Percentiles rank a stretch among this genome's conserved stretches.
Conservation (phyloP, 2,797 vertebrate genomes). For the Alosa sapidissima region DNA sequence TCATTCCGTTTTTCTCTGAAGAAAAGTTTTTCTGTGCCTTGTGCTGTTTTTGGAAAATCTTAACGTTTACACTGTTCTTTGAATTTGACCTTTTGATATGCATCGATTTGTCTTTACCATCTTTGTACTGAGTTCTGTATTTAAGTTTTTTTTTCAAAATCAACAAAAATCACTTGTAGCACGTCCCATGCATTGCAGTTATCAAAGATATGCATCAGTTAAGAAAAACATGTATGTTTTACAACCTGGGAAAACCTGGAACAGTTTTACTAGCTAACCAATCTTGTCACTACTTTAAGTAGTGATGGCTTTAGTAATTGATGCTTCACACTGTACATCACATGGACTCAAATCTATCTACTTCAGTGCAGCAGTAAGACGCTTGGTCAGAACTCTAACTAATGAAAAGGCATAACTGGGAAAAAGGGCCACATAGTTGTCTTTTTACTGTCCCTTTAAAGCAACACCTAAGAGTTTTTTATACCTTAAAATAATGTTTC, state of each 20-base stretch:
- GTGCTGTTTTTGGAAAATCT: slow-evolving; percentile 4
- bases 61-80: neutral
- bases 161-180: neutral
- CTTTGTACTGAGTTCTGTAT: neutral
- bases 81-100: neutral
- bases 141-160: no score
- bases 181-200: neutral
- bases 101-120: neutral
- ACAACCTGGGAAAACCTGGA: neutral
- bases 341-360: no score
- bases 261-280: neutral
- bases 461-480: no score
- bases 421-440: neutral
- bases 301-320: no score
- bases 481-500: no score
- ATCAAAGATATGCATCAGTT: neutral
- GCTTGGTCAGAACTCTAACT: no score
- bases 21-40: neutral
- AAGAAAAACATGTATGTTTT: neutral
- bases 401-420: neutral
- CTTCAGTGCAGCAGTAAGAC: no score
- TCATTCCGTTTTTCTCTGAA: neutral
- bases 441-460: no score
- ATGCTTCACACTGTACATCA: no score
- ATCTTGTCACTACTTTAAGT: neutral